Evolutionary conservation across 2,113 vertebrate species (phyloP), one percentile per base, ranked within the genome.

Genomic region (Spea multiplicata): DNA sequence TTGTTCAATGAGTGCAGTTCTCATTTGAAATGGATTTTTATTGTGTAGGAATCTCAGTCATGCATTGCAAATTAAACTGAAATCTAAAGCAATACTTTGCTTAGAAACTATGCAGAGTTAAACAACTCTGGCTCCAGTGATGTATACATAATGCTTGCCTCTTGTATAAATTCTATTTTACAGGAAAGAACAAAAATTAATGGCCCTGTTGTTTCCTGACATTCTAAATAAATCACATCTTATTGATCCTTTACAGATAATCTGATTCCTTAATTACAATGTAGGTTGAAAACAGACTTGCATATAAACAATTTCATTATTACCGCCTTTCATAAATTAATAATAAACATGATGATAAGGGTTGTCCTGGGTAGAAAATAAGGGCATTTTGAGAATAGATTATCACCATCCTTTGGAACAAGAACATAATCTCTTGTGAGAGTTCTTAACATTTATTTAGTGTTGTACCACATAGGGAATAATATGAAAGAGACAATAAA

Each of bases 1-100:
- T 30, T 30, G 30, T 30, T 30, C 1, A 30, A 30, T 30, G 30
- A 30, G 30, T 30, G 30, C 30, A 30, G 30, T 30, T 30, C 30
- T 30, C 30, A 30, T 30, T 30, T 30, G 30, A 30, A 30, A 30
- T 30, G 30, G 30, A 30, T 30, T 30, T 30, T 30, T 30, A 30
- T 30, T 30, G 30, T 30, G 30, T 30, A 30, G 30, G 30, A 30
- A 30, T 30, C 30, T 30, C 30, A 30, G 30, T 86, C 83, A 87
- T 84, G 83, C 79, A 85, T 86, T 81, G 77, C 84, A 82, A 83
- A 86, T 30, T 30, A 84, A 84, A 80, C 55, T 59, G 55, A 59
- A 13, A 30, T 1, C 8, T 6, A 75, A 7, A 9, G 14, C 13
- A 76, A 17, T 55, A 48, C 46, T 57, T 59, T 44, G 74, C 14